These are phyloP conservation scores for Ornithoptera alexandrae DNA, from an alignment of 2,888 invertebrate species.

Conservation along the genomic window DNA sequence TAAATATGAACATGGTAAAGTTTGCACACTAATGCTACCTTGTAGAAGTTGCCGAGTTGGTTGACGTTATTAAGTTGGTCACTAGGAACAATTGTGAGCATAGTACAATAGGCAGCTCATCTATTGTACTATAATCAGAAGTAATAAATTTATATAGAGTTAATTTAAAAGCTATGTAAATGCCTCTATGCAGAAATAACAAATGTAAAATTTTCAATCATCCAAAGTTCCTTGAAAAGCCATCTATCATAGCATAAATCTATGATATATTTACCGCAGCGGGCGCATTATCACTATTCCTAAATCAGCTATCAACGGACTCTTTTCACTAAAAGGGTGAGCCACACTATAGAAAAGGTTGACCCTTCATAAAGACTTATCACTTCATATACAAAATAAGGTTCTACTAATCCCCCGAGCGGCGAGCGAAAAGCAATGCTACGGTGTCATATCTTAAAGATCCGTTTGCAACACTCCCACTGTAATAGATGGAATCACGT, in stretches of 20 bases:
- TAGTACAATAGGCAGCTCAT: too few relatives aligned
- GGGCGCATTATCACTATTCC: constrained; percentile 77
- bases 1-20: too few relatives aligned
- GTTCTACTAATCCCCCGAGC: constrained; percentile 69
- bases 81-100: too few relatives aligned
- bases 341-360: constrained; percentile 78
- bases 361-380: constrained; percentile 81
- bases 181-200: not conserved
- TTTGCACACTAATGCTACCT: too few relatives aligned
- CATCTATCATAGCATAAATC: constrained; percentile 76
- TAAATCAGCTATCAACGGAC: constrained; percentile 80
- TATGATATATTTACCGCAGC: constrained; percentile 78
- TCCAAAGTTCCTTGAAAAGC: constrained; percentile 46
- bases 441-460: constrained; percentile 47
- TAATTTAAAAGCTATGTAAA: too few relatives aligned
- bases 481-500: constrained; percentile 67
- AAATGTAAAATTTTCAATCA: constrained; percentile 10
- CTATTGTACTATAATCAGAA: too few relatives aligned
- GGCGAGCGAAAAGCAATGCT: constrained; percentile 51
- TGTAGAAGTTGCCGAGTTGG: too few relatives aligned
- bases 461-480: constrained; percentile 52
- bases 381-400: constrained; percentile 81
- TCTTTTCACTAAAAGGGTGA: constrained; percentile 81
- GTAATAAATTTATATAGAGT: too few relatives aligned
- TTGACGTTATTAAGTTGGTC: too few relatives aligned